Evolutionary conservation across 2,113 vertebrate genomes (phyloP).

Genomic region (Balaenoptera acutorostrata): DNA sequence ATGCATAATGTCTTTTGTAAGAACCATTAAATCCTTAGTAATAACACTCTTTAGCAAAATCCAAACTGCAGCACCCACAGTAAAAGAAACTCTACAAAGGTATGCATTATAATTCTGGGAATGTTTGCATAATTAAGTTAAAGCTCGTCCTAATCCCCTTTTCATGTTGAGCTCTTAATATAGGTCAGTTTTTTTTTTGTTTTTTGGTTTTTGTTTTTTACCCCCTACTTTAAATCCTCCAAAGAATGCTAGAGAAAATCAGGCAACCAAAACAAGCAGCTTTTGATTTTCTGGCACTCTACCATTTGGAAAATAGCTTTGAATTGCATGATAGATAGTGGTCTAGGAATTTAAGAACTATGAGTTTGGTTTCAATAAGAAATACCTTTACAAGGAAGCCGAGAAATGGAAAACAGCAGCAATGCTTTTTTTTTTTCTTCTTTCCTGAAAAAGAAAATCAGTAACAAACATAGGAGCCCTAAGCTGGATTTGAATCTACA

Average conservation of each 20-base stretch:
- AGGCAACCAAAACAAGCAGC: not conserved
- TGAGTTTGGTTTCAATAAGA: slow-evolving; percentile 33
- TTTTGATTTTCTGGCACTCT: slow-evolving; percentile 21
- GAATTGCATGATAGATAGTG: not conserved
- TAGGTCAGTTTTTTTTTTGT: not conserved
- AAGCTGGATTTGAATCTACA: not conserved
- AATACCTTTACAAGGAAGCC: slow-evolving; percentile 52
- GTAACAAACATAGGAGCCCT: not conserved
- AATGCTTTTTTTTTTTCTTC: not conserved
- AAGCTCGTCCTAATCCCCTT: not conserved
- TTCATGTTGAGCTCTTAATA: slow-evolving; percentile 3
- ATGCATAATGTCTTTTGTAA: not conserved
- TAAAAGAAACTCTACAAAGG: not conserved
- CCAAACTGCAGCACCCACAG: not conserved
- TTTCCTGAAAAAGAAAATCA: slow-evolving; percentile 13
- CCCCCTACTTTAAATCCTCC: not conserved
- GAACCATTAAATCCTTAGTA: not conserved
- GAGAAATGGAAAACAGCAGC: slow-evolving; percentile 25
- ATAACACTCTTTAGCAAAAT: not conserved
- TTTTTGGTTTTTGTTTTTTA: not conserved
- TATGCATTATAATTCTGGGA: not conserved
- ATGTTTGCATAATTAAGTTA: slow-evolving; percentile 1
- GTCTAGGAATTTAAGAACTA: slow-evolving; percentile 43
- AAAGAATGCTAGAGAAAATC: slow-evolving; percentile 49
- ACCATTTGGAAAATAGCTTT: slow-evolving; percentile 2